Conservation (phyloP, 2,888 invertebrate species). For the Sclerodermus sp. region DNA sequence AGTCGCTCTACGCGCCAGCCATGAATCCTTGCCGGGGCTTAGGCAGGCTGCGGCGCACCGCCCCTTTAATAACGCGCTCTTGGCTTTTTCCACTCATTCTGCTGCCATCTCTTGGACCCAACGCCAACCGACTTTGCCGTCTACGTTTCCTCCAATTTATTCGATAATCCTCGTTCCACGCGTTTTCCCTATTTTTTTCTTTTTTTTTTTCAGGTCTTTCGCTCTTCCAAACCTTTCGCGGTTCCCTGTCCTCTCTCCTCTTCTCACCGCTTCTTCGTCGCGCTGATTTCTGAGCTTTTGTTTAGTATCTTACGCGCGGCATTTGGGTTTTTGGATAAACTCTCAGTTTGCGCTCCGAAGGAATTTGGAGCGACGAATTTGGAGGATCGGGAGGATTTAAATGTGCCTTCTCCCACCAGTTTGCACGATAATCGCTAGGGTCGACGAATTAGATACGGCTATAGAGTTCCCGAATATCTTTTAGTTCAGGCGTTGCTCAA, state of each 20-base stretch:
- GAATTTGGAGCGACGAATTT: no score
- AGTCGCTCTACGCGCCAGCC: slow-evolving; percentile 44
- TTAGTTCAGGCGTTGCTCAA: not conserved
- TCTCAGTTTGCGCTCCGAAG: no score
- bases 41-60: slow-evolving; percentile 40
- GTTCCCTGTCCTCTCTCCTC: no score
- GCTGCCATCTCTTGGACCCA: slow-evolving; percentile 44
- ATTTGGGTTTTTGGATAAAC: no score
- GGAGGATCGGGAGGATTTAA: no score
- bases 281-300: no score
- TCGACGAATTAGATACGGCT: not conserved
- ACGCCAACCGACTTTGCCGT: no score
- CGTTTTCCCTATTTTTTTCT: not conserved
- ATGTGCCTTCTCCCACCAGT: no score
- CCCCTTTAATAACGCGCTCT: slow-evolving; percentile 58
- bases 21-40: slow-evolving; percentile 54
- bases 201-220: not conserved
- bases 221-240: no score
- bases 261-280: no score
- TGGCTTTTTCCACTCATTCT: slow-evolving; percentile 52
- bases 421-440: no score
- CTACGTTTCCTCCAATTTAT: not conserved
- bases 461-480: not conserved
- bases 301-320: no score
- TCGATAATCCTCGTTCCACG: not conserved